Conservation (phyloP, 2,888 invertebrate genomes). For the Helleia helle region DNA sequence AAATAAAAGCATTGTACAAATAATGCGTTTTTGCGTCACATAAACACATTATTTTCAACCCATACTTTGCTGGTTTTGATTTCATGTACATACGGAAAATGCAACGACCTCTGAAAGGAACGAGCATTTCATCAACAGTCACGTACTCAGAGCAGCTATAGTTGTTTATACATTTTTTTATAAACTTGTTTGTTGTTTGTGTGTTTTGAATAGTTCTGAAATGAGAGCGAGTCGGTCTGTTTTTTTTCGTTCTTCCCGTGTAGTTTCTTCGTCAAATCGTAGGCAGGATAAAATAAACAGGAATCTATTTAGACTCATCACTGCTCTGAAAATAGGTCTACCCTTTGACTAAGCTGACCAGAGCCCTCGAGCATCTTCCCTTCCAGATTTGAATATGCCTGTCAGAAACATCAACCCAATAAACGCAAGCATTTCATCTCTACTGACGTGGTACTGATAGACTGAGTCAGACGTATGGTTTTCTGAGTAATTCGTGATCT, state of each 20-base stretch:
- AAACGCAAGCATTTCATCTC: neutral
- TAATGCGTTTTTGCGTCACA: slow-evolving; percentile 17
- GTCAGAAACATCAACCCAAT: no score
- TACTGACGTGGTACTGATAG: no score
- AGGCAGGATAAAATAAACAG: slow-evolving; percentile 10
- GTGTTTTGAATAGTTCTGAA: slow-evolving; percentile 12
- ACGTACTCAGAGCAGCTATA: slow-evolving; percentile 15
- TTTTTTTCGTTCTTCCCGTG: slow-evolving; percentile 12
- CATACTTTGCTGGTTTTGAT: slow-evolving; percentile 14
- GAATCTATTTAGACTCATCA: slow-evolving; percentile 14
- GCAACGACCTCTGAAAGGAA: slow-evolving; percentile 12
- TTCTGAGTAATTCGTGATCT: neutral
- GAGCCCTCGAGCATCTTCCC: neutral
- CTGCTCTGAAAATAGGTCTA: slow-evolving; percentile 6
- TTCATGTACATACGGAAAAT: slow-evolving; percentile 14
- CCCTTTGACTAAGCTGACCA: neutral
- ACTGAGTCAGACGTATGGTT: no score
- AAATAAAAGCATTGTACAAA: slow-evolving; percentile 13
- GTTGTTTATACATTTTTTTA: slow-evolving; percentile 11
- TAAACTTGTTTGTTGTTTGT: no score
- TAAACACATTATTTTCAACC: slow-evolving; percentile 13
- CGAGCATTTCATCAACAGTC: slow-evolving; percentile 14
- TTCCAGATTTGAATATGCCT: neutral
- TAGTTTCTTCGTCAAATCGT: slow-evolving; percentile 10
- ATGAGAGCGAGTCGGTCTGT: slow-evolving; percentile 12